Base-by-base conservation (phyloP, 2,797 vertebrate species). In the Peromyscus nudipes region DNA sequence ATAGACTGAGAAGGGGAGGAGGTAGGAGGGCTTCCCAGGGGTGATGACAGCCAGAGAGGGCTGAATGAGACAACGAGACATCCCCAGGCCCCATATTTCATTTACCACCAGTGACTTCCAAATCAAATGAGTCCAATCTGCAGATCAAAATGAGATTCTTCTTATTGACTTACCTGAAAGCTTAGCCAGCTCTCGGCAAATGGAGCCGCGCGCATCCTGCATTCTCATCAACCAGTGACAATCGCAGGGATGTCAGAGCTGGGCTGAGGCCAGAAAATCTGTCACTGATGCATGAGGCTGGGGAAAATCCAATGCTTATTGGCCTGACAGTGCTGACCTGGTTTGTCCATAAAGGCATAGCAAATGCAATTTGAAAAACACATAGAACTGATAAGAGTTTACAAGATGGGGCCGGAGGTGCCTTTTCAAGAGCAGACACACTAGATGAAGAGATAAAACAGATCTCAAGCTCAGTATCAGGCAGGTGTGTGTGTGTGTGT, bases 91-190 rank as follows among this genome's bases (percentile, higher is more conserved):
- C 96, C 96, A 96, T 98, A 98, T 97, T 96, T 97, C 80, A 67
- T 97, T 92, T 96, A 96, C 97, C 90, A 92, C 97, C 95, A 97
- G 71, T 97, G 97, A 97, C 95, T 97, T 92, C 98, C 94, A 98
- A 97, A 97, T 98, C 97, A 98, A 98, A 98, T 96, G 37, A 31
- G 92, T 85, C 97, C 7, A 0, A 94, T 97, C 96, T 98, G 92
- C 90, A 97, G 96, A 97, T 98, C 97, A 97, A 97, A 97, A 98
- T 98, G 98, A 98, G 97, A 95, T 97, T 98, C 96, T 97, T 97
- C 96, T 98, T 96, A 98, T 97, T 98, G 98, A 98, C 98, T 98
- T 97, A 97, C 87, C 93, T 96, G 94, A 86, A 92, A 82, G 79
- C 97, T 97, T 95, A 95, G 83, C 91, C n/a, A 46, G 92, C 96